phyloP scores from a whole-genome alignment of 1,140 invertebrate species.

The Neodiprion virginianus region DNA sequence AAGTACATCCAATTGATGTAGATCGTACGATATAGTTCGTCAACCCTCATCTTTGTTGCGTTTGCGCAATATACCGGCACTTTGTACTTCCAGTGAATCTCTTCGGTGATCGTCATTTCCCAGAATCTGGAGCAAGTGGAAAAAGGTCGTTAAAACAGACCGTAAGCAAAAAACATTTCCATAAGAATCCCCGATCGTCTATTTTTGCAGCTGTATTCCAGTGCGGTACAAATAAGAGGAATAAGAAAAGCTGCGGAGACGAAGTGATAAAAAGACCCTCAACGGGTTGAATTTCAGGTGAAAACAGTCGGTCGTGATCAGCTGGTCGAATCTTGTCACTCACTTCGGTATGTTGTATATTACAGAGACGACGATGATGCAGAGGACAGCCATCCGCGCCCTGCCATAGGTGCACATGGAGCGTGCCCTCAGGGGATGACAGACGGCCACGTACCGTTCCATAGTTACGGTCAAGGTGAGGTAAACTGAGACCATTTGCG shows the following conservation, averaged over 20 bases:
- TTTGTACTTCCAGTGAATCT: conserved; percentile 62
- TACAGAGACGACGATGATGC: conserved; percentile 82
- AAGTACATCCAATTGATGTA: conserved; percentile 95
- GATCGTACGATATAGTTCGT: conserved; percentile 79
- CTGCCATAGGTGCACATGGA: conserved; percentile 90
- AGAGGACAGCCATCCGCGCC: conserved; percentile 83
- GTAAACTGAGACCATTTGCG: conserved; percentile 94
- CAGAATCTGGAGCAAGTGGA: conserved; percentile 63
- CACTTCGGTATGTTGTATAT: conserved; percentile 84
- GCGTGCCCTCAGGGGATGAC: conserved; percentile 87
- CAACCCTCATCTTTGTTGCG: conserved; percentile 73
- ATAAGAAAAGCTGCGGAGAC: conserved; percentile 3
- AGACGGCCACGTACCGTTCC: conserved; percentile 96
- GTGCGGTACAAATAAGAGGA: not conserved
- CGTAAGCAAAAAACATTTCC: not conserved
- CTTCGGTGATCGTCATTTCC: conserved; percentile 65
- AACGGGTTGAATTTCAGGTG: conserved; percentile 11
- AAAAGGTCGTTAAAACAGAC: not conserved
- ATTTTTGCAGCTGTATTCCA: conserved; percentile 6
- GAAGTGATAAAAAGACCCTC: conserved; percentile 14
- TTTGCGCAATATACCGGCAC: conserved; percentile 75
- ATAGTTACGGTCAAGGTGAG: conserved; percentile 94
- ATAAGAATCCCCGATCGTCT: conserved; percentile 14
- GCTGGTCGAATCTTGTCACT: conserved; percentile 22
- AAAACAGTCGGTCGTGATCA: not conserved